Conservation (phyloP, 2,888 invertebrate genomes). For the Chrysopilus asiliformis region DNA sequence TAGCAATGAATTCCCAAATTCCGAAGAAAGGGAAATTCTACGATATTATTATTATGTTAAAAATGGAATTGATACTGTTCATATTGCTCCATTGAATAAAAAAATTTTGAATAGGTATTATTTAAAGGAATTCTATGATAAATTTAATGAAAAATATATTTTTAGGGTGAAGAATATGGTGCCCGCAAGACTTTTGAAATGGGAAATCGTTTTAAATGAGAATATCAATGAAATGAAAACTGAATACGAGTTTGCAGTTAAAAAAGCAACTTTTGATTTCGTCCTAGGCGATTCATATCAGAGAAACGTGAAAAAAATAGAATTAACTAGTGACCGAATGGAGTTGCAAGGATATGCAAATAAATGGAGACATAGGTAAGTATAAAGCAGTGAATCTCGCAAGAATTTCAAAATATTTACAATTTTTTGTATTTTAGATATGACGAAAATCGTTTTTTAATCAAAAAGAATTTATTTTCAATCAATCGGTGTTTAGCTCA, state of each 20-base stretch:
- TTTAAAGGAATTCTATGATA: conserved; percentile 1
- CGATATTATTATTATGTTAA: conserved; percentile 84
- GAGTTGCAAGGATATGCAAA: conserved; percentile 50
- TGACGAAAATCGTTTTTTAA: conserved; percentile 36
- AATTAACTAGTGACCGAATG: conserved; percentile 41
- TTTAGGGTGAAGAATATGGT: conserved; percentile 50
- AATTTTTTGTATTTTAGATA: conserved; percentile 26
- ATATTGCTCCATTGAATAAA: conserved; percentile 72
- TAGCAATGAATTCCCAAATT: conserved; percentile 40
- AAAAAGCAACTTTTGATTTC: conserved; percentile 85
- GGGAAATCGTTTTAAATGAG: conserved; percentile 43
- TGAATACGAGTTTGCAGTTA: conserved; percentile 76
- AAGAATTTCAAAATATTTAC: not conserved
- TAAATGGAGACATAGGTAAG: conserved; percentile 47
- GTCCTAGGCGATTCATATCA: conserved; percentile 63
- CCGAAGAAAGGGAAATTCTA: conserved; percentile 53
- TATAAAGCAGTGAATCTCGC: not conserved
- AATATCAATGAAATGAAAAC: conserved; percentile 68
- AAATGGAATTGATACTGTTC: conserved; percentile 80
- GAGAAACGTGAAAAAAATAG: conserved; percentile 26
- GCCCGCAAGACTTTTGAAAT: conserved; percentile 47
- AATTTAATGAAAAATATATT: too few relatives aligned
- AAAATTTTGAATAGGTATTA: conserved; percentile 49
- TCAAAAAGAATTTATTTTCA: conserved; percentile 51
- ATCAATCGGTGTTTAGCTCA: conserved; percentile 73